Conservation (phyloP, 2,113 vertebrate species). For the Hypanus sabinus region DNA sequence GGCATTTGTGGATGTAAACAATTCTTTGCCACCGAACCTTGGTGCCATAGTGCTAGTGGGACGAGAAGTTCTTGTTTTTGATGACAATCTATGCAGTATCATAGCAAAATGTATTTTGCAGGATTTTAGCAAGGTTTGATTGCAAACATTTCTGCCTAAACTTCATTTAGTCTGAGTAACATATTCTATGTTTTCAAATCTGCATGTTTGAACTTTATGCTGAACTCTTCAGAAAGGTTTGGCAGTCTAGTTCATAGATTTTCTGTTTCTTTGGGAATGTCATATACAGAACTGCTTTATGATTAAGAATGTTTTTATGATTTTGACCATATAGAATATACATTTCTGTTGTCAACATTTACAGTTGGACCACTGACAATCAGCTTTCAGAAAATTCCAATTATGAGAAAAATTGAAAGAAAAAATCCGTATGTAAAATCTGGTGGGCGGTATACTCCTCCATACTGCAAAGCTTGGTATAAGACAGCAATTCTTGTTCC, state of each 20-base stretch:
- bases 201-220: neutral
- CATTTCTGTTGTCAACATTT: slow-evolving; percentile 11
- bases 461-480: slow-evolving; percentile 54
- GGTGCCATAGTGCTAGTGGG: neutral
- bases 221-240: neutral
- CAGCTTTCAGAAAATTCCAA: slow-evolving; percentile 47
- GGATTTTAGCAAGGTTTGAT: neutral
- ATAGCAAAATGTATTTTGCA: neutral
- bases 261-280: neutral
- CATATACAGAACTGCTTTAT: neutral
- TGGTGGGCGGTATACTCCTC: slow-evolving; percentile 54
- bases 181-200: neutral
- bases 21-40: neutral
- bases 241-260: neutral
- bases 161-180: neutral
- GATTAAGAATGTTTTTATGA: neutral
- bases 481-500: slow-evolving; percentile 56
- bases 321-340: neutral
- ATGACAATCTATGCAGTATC: neutral
- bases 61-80: neutral
- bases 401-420: slow-evolving; percentile 47
- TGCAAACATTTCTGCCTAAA: neutral
- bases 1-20: neutral
- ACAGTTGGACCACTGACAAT: slow-evolving; percentile 53
- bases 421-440: slow-evolving; percentile 53